Conservation (phyloP, 1,140 invertebrate species). For the roundworm (Caenorhabditis elegans) region WBcel235 BX284602.5:7113001-7113500, state of each 20-base stretch:
- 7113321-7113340: constrained; percentile 30
- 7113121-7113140: background rate
- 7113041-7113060: too few species aligned
- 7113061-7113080: too few species aligned
- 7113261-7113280: constrained; percentile 44
- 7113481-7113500: constrained; percentile 55
- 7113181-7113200: constrained; percentile 50
- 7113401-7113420: constrained; percentile 54
- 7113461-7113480: constrained; percentile 47
- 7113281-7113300: constrained; percentile 51
- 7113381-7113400: constrained; percentile 55
- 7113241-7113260: background rate
- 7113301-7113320: constrained; percentile 48
- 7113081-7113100: background rate
- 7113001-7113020: background rate
- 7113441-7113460: constrained; percentile 55
- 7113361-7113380: constrained; percentile 50
- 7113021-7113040: too few species aligned
- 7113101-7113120: background rate
- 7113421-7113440: constrained; percentile 54
- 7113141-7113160: constrained; percentile 8
- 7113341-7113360: constrained; percentile 52
- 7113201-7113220: too few species aligned
- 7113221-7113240: constrained; percentile 33
- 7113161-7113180: constrained; percentile 52